These are phyloP conservation scores for Bombus turneri DNA, from an alignment of 1,140 invertebrate genomes.

Conservation along the genomic window DNA sequence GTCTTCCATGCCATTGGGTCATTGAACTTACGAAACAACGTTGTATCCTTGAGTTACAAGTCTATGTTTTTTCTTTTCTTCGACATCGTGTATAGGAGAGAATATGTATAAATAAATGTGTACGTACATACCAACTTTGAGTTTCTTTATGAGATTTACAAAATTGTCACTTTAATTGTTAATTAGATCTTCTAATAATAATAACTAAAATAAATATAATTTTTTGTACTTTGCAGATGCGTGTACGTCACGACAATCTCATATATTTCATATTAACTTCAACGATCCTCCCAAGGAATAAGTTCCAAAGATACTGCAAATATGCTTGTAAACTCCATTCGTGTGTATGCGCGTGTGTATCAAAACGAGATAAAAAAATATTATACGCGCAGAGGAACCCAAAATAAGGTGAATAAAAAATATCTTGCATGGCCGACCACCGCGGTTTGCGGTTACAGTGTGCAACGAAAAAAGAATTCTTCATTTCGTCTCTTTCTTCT, in stretches of 20 bases:
- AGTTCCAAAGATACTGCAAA: conserved; percentile 1
- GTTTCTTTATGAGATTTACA: not conserved
- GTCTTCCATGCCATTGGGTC: not conserved
- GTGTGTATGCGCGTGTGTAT: not conserved
- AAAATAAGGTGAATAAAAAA: conserved; percentile 66
- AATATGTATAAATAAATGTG: not conserved
- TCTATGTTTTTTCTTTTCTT: not conserved
- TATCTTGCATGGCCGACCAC: conserved; percentile 52
- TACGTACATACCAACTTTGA: too few species aligned
- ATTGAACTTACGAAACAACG: conserved; percentile 1
- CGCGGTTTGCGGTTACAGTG: conserved; percentile 67
- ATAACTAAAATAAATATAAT: not conserved
- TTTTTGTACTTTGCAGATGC: not conserved
- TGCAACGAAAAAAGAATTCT: conserved; percentile 58
- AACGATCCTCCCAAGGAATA: not conserved
- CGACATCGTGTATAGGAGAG: not conserved
- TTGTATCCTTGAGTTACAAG: conserved; percentile 5
- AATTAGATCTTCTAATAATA: not conserved
- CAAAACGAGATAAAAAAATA: conserved; percentile 19
- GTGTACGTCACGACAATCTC: too few species aligned
- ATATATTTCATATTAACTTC: not conserved
- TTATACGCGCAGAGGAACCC: conserved; percentile 23
- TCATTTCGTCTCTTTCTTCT: conserved; percentile 34
- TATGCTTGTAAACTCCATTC: not conserved
- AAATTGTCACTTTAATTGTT: too few species aligned